A percentile compares a stretch with the other conserved stretches of the same genome.
Evolutionary conservation across 2,113 vertebrate genomes (phyloP).

Genomic region (Cnemophilus loriae): DNA sequence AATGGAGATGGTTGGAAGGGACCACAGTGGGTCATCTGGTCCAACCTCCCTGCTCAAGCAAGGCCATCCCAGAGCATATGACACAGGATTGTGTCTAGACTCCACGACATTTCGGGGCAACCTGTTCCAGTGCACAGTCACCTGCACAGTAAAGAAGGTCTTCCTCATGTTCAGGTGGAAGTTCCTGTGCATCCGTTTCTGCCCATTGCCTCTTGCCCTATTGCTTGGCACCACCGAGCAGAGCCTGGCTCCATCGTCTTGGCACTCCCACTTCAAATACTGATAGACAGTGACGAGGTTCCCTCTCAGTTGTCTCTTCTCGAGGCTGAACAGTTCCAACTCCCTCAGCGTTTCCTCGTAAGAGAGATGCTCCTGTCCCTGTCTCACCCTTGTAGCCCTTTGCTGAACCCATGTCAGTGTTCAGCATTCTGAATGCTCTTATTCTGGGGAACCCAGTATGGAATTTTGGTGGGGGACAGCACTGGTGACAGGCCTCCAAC

Average conservation of each 20-base stretch:
- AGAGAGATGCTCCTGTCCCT: not conserved
- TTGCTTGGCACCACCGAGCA: not conserved
- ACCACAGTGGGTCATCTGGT: not conserved
- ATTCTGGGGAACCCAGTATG: not conserved
- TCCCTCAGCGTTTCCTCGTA: not conserved
- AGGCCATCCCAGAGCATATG: not conserved
- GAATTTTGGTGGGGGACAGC: not conserved
- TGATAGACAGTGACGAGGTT: not conserved
- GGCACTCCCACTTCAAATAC: not conserved
- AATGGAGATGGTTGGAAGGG: not conserved
- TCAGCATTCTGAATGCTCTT: not conserved
- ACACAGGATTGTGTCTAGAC: not conserved
- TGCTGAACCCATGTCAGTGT: fast-evolving
- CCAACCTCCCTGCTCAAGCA: not conserved
- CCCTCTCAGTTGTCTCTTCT: fast-evolving
- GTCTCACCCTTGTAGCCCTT: not conserved
- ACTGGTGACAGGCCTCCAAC: not conserved
- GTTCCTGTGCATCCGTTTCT: not conserved
- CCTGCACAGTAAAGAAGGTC: not conserved
- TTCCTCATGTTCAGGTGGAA: not conserved
- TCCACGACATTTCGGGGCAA: not conserved
- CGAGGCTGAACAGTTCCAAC: not conserved
- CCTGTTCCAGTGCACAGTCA: not conserved
- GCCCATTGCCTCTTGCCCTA: not conserved
- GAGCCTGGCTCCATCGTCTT: not conserved